Evolutionary conservation across 2,113 vertebrate species (phyloP).

Genomic region (Vulpes lagopus): DNA sequence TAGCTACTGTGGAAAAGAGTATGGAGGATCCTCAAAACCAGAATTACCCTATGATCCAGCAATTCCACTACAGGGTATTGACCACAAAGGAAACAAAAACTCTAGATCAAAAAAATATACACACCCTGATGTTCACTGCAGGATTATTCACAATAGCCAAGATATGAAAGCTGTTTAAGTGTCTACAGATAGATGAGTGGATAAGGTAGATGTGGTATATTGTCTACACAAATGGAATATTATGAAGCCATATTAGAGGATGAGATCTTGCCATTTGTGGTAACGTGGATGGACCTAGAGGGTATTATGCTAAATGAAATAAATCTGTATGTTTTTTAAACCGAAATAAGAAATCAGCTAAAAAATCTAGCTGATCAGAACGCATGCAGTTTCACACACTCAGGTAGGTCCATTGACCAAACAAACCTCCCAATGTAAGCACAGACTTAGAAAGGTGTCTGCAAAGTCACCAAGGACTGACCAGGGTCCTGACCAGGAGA

Average conservation of each 20-base stretch:
- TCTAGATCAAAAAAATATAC: background rate
- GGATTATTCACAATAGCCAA: background rate
- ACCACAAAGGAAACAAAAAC: background rate
- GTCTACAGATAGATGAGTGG: background rate
- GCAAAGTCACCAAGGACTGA: background rate
- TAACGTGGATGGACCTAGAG: background rate
- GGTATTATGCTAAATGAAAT: background rate
- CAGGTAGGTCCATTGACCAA: background rate
- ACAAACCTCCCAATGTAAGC: background rate
- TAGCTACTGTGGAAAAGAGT: background rate
- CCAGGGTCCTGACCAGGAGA: background rate
- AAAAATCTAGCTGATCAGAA: background rate
- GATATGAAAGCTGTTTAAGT: background rate
- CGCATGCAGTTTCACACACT: fast-evolving
- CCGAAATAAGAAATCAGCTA: background rate
- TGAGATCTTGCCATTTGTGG: background rate
- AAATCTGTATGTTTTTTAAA: background rate
- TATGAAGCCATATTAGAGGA: background rate
- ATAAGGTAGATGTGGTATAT: background rate
- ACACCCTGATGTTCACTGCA: background rate
- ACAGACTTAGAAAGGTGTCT: background rate
- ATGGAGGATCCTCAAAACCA: background rate
- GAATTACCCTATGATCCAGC: background rate
- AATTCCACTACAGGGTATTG: background rate
- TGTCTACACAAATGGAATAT: background rate